Evolutionary conservation across 2,888 invertebrate species (phyloP), one percentile per base, ranked within the genome.

Genomic region (Watsonalla binaria): DNA sequence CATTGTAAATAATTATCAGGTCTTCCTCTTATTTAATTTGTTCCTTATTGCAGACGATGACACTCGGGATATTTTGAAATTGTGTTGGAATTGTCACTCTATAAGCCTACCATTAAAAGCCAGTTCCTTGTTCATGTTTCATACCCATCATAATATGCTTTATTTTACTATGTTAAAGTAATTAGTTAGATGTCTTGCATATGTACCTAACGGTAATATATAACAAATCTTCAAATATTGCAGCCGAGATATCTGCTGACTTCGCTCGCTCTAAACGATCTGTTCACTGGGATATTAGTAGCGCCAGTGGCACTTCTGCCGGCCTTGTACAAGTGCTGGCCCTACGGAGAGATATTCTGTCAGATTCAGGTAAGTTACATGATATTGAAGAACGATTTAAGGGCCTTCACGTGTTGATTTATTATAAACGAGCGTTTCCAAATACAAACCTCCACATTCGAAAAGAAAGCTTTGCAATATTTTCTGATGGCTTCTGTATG

Each of bases 181-280:
- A 4, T 24, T 24, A 24, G 24, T 24, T 24, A 24, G 24, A n/a
- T n/a, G n/a, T 24, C 24, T 24, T 24, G 24, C 1, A 24, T 24
- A 24, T 24, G 24, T 24, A 24, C 24, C 24, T 24, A 24, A 42
- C 11, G 0, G 2, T 11, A 42, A 42, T 42, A 11, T 42, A 4
- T 57, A 47, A 47, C 53, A 53, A 57, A 34, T 62, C 56, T 53
- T 55, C 51, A 45, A 56, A 52, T 54, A 55, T 84, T 80, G 47
- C 93, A 97, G 96, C 96, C 97, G 24, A 93, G 96, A 66, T 96
- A 96, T 86, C 92, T 97, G 67, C 92, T 97, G 76, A 97, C 97
- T 55, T 97, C 96, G 56, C 88, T 97, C 79, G 96, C 97, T 39
- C 92, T 96, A 71, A 97, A 96, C 92, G 96, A 97, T 84, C 92